Percentiles rank a stretch among this genome's conserved stretches.
Evolutionary conservation across 2,113 vertebrate species (phyloP).

Genomic region (Catagonus wagneri): DNA sequence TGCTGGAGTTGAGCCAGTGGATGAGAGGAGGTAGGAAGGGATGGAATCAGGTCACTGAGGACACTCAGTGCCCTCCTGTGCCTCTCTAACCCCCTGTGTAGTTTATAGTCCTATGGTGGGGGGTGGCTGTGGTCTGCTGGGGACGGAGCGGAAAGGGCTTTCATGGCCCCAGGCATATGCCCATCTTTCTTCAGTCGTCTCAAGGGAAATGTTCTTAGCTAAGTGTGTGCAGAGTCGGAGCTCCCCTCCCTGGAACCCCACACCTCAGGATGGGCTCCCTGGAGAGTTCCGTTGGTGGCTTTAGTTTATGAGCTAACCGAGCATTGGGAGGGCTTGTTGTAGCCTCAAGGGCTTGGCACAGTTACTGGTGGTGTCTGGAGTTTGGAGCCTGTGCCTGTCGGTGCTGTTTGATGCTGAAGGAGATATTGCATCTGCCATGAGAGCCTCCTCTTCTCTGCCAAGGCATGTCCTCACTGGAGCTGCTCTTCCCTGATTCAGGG

Average conservation of each 20-base stretch:
- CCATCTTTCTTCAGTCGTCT: neutral
- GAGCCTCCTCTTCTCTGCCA: conserved; percentile 50
- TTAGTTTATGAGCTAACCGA: conserved; percentile 59
- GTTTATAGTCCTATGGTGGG: neutral
- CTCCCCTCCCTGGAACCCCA: neutral
- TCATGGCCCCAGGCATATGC: neutral
- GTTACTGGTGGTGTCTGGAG: conserved; percentile 7
- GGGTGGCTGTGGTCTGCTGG: neutral
- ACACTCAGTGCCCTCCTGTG: neutral
- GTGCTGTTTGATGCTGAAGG: conserved; percentile 62
- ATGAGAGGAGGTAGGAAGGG: neutral
- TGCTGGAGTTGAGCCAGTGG: neutral
- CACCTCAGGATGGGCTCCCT: neutral
- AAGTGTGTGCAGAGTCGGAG: neutral
- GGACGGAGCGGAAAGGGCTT: neutral
- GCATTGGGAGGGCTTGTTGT: conserved; percentile 33
- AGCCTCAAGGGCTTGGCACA: conserved; percentile 67
- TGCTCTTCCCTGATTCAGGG: neutral
- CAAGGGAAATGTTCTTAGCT: neutral
- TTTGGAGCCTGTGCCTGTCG: conserved; percentile 67
- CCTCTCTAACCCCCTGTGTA: neutral
- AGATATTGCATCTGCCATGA: conserved; percentile 52
- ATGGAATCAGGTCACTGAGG: neutral
- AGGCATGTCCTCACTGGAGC: conserved; percentile 23
- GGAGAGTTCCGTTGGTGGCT: neutral